Base-by-base conservation (phyloP, 64 coral and sea anemone species). In the Acropora yongei region DNA sequence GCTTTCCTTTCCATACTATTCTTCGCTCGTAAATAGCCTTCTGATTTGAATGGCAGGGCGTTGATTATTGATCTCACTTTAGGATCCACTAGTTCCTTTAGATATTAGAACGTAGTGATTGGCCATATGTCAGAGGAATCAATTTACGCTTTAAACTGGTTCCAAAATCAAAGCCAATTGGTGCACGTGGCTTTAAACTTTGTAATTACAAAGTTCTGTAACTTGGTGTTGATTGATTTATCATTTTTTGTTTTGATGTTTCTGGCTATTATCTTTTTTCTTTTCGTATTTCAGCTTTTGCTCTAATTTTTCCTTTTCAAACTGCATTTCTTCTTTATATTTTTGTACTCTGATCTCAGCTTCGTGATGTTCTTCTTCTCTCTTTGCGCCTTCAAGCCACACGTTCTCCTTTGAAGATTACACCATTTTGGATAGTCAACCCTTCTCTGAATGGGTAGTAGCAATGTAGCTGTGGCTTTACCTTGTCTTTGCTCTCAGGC, bases 91-190 rank as follows among this genome's bases (percentile, higher is more conserved):
- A 90, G n/a, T 14, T 89, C 87, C n/a, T 94, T 89, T 19, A 94
- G 88, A 39, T 86, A 86, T 4, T 87, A 94, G 42, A 94, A 90
- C 71, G 89, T 94, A 11, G 93, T 53, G 49, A 53, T 53, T 53
- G 49, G 72, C 20, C 30, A 66, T 78, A 90, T 17, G 41, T 94
- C 76, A 57, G 93, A 45, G n/a, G 88, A 78, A 13, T 94, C 93
- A 57, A 89, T 89, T 82, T 94, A 79, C 17, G 79, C 72, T 47
- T 89, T 88, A 39, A 89, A 94, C 55, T 85, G 72, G 14, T 51
- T 43, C 93, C 92, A 89, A 76, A 89, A 94, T 9, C 91, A 47
- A 30, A 42, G 71, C 5, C 16, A 30, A 42, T 74, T 30, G n/a
- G 71, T 74, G 19, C 0, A 20, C 0, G 71, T 74, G 71, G 19